Conservation (phyloP, 2,113 vertebrate genomes). For the Aphelocoma coerulescens region DNA sequence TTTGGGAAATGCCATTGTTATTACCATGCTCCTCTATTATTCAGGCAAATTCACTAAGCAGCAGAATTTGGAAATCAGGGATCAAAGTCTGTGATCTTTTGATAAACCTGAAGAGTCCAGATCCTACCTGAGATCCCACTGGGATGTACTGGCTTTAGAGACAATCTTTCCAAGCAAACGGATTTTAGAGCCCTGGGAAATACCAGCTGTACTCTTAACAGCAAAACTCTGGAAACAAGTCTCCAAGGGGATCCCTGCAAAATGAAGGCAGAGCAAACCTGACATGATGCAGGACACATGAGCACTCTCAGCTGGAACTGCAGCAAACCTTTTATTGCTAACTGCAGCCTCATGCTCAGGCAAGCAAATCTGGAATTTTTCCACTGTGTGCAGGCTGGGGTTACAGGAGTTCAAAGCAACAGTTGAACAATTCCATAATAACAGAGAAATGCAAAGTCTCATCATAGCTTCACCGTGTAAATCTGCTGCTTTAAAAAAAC, state of each 20-base stretch:
- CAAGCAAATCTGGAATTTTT: slow-evolving; percentile 14
- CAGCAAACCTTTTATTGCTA: background rate
- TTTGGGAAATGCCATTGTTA: background rate
- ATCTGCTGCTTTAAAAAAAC: background rate
- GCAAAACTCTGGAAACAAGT: background rate
- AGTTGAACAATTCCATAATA: background rate
- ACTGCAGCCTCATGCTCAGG: background rate
- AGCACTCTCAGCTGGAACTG: background rate
- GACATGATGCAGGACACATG: background rate
- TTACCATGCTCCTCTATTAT: background rate
- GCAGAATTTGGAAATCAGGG: background rate
- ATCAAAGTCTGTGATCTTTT: background rate
- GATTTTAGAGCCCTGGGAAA: background rate
- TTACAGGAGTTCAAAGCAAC: slow-evolving; percentile 22
- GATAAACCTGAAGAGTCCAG: background rate
- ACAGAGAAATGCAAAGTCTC: background rate
- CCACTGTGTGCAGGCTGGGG: background rate
- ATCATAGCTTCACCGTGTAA: background rate
- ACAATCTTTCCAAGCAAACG: background rate
- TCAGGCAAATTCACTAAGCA: background rate
- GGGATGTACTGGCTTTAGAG: background rate
- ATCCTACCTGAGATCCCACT: background rate
- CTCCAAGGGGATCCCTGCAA: background rate
- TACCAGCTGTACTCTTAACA: background rate
- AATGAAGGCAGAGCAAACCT: background rate